Evolutionary conservation across 2,113 vertebrate genomes (phyloP).

Genomic region (Xerus inauris): DNA sequence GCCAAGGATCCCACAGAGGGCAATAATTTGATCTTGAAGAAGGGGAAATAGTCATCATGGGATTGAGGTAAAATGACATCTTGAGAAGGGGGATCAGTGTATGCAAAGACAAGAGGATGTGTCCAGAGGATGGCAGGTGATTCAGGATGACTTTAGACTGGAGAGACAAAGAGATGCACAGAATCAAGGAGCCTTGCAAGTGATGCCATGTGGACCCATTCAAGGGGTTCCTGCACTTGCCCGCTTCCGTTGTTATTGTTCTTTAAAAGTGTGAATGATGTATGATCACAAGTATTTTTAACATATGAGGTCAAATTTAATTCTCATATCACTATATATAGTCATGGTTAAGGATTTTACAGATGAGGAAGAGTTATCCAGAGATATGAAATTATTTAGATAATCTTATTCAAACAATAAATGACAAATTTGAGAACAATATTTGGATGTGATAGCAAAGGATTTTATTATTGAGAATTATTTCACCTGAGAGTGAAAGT

Average conservation of each 20-base stretch:
- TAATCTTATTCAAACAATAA: not conserved
- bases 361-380: not conserved
- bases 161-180: not conserved
- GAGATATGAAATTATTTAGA: not conserved
- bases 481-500: not conserved
- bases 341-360: not conserved
- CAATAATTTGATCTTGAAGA: not conserved
- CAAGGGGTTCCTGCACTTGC: not conserved
- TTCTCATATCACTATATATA: not conserved
- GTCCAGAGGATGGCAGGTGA: not conserved
- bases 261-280: not conserved
- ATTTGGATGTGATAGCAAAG: not conserved
- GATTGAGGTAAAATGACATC: not conserved
- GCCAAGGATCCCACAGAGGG: not conserved
- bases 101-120: not conserved
- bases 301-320: not conserved
- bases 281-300: not conserved
- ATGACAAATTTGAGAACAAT: not conserved
- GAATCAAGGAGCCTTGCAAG: fast-evolving
- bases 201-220: not conserved
- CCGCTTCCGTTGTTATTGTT: not conserved
- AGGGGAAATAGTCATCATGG: not conserved
- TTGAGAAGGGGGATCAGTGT: not conserved
- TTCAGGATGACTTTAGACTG: not conserved
- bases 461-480: not conserved